These are phyloP conservation scores for Alaudala cheleensis DNA, from an alignment of 2,113 vertebrate species.

Conservation along the genomic window DNA sequence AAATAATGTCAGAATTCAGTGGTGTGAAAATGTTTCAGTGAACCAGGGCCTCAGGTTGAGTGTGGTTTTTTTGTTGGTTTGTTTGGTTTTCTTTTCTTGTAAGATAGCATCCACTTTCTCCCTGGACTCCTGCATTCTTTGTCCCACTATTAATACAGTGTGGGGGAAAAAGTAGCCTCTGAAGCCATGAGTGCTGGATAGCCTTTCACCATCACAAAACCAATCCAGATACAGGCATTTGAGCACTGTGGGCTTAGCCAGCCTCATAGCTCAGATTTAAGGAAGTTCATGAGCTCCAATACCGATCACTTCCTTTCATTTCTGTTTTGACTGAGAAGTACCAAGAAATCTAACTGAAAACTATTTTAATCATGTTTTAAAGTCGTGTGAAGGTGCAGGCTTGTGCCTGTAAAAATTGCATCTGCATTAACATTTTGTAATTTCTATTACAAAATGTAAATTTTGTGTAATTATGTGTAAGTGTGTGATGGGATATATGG, in stretches of 20 bases:
- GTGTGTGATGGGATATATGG: neutral
- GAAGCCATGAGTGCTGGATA: neutral
- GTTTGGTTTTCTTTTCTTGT: neutral
- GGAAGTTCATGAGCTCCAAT: neutral
- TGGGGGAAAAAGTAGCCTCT: neutral
- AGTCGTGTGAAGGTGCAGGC: neutral
- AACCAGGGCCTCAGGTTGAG: too few species aligned
- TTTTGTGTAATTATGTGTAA: neutral
- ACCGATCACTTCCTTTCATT: neutral
- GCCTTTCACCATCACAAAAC: neutral
- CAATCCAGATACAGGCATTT: neutral
- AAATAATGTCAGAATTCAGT: neutral
- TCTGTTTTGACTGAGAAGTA: neutral
- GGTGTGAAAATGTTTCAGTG: fast-evolving
- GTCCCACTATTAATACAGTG: neutral
- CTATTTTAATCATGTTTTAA: neutral
- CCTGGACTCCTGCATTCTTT: neutral
- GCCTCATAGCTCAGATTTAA: neutral
- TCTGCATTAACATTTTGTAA: neutral
- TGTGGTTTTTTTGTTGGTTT: neutral
- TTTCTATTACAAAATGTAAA: neutral
- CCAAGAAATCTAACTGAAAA: neutral
- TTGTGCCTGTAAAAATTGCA: neutral
- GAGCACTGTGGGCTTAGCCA: neutral
- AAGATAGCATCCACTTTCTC: neutral